Percentiles rank a stretch among this genome's conserved stretches.
Conservation (phyloP, 2,888 invertebrate species). For the Notodonta ziczac region DNA sequence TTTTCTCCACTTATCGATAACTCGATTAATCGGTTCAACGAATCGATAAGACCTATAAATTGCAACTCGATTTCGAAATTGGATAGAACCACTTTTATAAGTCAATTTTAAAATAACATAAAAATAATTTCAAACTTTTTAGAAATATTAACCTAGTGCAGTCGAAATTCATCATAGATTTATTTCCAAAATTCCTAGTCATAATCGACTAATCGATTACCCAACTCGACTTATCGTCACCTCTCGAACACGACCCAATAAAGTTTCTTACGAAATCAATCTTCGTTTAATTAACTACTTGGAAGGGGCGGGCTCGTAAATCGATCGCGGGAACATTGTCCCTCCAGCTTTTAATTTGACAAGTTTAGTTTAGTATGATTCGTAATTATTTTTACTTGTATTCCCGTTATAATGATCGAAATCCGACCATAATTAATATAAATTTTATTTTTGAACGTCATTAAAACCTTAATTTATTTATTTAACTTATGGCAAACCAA, state of each 20-base stretch:
- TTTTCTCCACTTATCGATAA: constrained; percentile 4
- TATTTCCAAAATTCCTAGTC: not conserved
- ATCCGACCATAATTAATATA: too few relatives aligned
- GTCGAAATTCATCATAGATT: too few relatives aligned
- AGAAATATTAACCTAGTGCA: too few relatives aligned
- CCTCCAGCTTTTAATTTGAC: constrained; percentile 1
- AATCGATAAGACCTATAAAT: constrained; percentile 1
- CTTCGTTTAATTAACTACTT: constrained; percentile 12
- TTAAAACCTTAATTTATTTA: too few relatives aligned
- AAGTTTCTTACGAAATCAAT: constrained; percentile 4
- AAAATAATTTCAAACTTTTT: too few relatives aligned
- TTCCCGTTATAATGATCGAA: too few relatives aligned
- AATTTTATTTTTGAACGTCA: too few relatives aligned
- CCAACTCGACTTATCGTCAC: not conserved
- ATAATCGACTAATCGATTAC: not conserved
- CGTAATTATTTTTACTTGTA: too few relatives aligned
- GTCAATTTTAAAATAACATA: too few relatives aligned
- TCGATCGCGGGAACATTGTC: constrained; percentile 8
- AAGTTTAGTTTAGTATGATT: not conserved
- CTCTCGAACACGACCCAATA: constrained; percentile 8
- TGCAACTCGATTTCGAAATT: not conserved
- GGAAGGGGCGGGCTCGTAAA: constrained; percentile 9
- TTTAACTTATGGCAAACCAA: too few relatives aligned
- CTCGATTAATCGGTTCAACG: constrained; percentile 3
- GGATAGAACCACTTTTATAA: not conserved